Base-by-base conservation (phyloP, 2,113 vertebrate genomes). In the Ictalurus punctatus region DNA sequence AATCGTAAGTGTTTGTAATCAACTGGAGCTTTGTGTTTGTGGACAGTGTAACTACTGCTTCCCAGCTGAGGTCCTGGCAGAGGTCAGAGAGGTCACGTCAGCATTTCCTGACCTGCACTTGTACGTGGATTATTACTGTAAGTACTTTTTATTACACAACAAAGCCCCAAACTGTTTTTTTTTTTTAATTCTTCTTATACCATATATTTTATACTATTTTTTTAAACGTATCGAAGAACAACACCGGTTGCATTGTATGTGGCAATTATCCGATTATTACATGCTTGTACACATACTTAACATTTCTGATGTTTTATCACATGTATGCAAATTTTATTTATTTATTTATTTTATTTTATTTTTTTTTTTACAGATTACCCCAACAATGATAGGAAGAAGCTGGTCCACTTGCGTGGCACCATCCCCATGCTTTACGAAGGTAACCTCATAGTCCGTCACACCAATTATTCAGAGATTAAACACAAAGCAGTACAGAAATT, bases 351-450 rank as follows among this genome's bases (percentile, higher is more conserved):
- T 52, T 44, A 40, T n/a, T n/a, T n/a, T 2, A 40, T 6, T 2
- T 58, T 76, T 23, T 19, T 87, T 16, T 87, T 40, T 54, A 10
- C 88, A 96, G 96, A 92, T 94, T 95, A 92, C 56, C 92, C 93
- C 17, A 94, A 94, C 89, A 95, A 93, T 65, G 90, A 94, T 44
- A 94, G 92, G 89, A 96, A 93, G 93, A 94, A 90, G 90, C 87
- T 96, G 87, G 81, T 96, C 2, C 92, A 94, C 78, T 87, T 96
- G 86, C 89, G 92, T 0, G 96, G 96, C 13, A 96, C 94, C 1
- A 89, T 96, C 90, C 95, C 95, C 65, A 92, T 96, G 23, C 10
- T 63, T 37, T 94, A 93, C 59, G 92, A 96, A 92, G 95, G 96
- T 96, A 92, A 92, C 37, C 71, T 48, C 27, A 71, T 19, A 4